These are phyloP conservation scores for Cirrhinus molitorella DNA, from an alignment of 2,797 vertebrate genomes.

Conservation along the genomic window DNA sequence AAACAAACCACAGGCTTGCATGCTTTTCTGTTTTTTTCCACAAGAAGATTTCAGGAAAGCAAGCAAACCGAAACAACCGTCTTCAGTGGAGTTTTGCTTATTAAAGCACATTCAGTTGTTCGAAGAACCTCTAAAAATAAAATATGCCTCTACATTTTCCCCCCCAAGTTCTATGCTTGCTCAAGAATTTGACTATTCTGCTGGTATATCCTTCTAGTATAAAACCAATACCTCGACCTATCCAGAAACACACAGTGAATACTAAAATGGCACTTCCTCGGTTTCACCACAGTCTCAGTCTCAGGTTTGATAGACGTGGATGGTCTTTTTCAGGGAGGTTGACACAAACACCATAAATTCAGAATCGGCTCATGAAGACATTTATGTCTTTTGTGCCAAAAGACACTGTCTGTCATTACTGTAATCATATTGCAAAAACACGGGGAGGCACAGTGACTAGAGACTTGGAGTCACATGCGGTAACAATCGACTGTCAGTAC, in stretches of 20 bases:
- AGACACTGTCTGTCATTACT: slow-evolving; percentile 43
- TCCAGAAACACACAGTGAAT: slow-evolving; percentile 32
- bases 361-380: slow-evolving; percentile 44
- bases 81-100: slow-evolving; percentile 7
- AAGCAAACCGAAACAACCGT: neutral
- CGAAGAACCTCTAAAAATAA: slow-evolving; percentile 15
- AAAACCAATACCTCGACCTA: slow-evolving; percentile 1
- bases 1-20: slow-evolving; percentile 15
- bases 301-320: neutral
- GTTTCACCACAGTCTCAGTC: neutral
- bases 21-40: neutral
- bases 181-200: slow-evolving; percentile 26
- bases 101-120: slow-evolving; percentile 20
- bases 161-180: neutral
- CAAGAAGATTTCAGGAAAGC: neutral
- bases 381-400: slow-evolving; percentile 21
- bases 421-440: slow-evolving; percentile 45
- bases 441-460: slow-evolving; percentile 1
- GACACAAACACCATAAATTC: slow-evolving; percentile 44
- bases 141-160: neutral
- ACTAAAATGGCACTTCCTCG: slow-evolving; percentile 1
- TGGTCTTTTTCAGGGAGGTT: slow-evolving; percentile 35
- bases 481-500: slow-evolving; percentile 12
- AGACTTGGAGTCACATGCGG: slow-evolving; percentile 11
- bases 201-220: slow-evolving; percentile 5